Conservation (phyloP, 1,140 invertebrate species). For the Platyscapa corneri region DNA sequence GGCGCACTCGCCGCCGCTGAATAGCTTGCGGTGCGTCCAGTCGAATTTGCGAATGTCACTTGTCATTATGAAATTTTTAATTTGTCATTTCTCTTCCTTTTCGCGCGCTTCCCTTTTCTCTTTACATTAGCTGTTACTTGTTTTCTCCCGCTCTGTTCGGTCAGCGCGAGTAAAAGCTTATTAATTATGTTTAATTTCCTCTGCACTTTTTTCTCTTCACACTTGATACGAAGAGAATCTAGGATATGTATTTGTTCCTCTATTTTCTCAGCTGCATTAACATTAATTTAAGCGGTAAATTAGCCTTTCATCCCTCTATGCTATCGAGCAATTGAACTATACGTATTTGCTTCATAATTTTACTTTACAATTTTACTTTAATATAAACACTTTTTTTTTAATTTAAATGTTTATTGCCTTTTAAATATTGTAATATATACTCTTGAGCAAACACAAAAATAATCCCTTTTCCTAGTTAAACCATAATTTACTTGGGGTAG, state of each 20-base stretch:
- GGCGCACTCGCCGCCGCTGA: constrained; percentile 14
- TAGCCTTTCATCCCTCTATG: neutral
- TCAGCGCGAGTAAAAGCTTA: constrained; percentile 30
- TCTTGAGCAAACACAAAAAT: no score
- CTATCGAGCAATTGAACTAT: neutral
- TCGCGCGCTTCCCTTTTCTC: constrained; percentile 19
- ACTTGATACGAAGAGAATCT: constrained; percentile 21
- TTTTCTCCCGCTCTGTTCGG: neutral
- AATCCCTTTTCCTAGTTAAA: no score
- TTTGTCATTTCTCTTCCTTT: constrained; percentile 58
- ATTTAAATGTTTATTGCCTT: no score
- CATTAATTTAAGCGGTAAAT: neutral
- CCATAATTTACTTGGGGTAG: no score
- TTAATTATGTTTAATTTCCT: constrained; percentile 43
- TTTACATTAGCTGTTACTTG: neutral
- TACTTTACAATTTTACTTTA: neutral
- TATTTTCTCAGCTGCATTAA: neutral
- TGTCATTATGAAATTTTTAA: constrained; percentile 69
- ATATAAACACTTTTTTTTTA: no score
- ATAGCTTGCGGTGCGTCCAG: constrained; percentile 27
- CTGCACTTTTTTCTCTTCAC: constrained; percentile 28
- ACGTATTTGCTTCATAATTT: neutral
- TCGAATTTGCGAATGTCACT: constrained; percentile 67
- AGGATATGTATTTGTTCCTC: neutral
- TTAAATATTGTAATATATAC: no score